Base-by-base conservation (phyloP, 2,888 invertebrate species). In the Abscondita cerata region DNA sequence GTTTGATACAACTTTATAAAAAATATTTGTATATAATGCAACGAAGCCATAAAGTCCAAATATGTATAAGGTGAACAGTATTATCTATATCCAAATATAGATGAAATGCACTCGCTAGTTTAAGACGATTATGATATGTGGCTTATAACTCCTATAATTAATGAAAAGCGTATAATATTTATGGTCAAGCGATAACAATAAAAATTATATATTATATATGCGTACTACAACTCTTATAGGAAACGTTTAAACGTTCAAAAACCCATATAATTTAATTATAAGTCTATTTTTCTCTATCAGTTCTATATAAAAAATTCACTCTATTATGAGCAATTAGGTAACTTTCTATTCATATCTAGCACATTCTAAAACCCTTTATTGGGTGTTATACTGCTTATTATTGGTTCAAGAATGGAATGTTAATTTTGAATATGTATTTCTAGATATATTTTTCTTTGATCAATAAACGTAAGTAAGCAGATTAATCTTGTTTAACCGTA, bases 231-330 rank as follows among this genome's bases (percentile, higher is more conserved):
- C 25, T 25, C 6, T 12, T 36, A 36, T 36, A 36, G n/a, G 13
- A 12, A 12, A 12, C 11, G 36, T 36, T 36, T 36, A 36, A 36
- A 36, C 3, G 11, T 12, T 11, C 5, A 36, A 36, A 25, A 25
- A 25, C 6, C 6, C 25, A 25, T 6, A 25, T 4, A 25, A 25
- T 25, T 25, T 25, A 25, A 25, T 25, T 4, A 25, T 50, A 62
- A 62, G 62, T 62, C 62, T 59, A 62, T 62, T 47, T 33, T 62
- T 62, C 62, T 62, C 62, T 62, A 62, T 62, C 58, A 62, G 62
- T 62, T 59, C 58, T 62, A 59, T 58, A 16, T 62, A 54, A 59
- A 57, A n/a, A 59, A 40, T 59, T 62, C 62, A 62, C 62, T 59
- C 62, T 62, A 59, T 44, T 59, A 13, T 58, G 62, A 62, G 62